A percentile compares a stretch with the other conserved stretches of the same genome.
phyloP scores from a whole-genome alignment of 1,140 invertebrate species.

The Agrilus planipennis region DNA sequence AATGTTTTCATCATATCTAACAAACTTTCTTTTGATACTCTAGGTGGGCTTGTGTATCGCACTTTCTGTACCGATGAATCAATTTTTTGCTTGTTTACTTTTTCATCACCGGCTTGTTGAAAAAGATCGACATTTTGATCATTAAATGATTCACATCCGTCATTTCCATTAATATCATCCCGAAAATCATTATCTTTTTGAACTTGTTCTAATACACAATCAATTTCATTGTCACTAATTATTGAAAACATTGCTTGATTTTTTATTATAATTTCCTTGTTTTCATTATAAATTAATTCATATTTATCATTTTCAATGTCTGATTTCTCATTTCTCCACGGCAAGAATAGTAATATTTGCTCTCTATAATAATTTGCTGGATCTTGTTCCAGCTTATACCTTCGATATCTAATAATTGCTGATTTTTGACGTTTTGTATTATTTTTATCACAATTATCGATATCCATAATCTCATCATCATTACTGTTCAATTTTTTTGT shows the following conservation, averaged over 20 bases:
- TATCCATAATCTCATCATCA: slow-evolving; percentile 2
- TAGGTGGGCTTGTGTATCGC: neutral
- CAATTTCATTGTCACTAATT: neutral
- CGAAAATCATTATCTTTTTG: neutral
- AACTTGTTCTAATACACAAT: neutral
- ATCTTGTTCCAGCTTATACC: slow-evolving; percentile 13
- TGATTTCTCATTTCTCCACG: slow-evolving; percentile 17
- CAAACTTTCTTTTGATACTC: neutral
- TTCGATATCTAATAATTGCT: slow-evolving; percentile 6
- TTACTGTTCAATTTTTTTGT: neutral
- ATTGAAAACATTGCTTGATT: slow-evolving; percentile 4
- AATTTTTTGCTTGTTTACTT: neutral
- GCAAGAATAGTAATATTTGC: slow-evolving; percentile 18
- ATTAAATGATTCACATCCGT: neutral
- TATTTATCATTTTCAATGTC: slow-evolving; percentile 15
- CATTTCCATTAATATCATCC: slow-evolving; percentile 2
- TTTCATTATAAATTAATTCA: slow-evolving; percentile 3
- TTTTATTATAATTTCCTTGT: neutral
- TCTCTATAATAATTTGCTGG: slow-evolving; percentile 17
- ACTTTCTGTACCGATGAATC: slow-evolving; percentile 2
- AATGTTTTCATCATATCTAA: neutral
- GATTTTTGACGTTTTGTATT: slow-evolving; percentile 1
- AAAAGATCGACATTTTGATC: slow-evolving; percentile 3
- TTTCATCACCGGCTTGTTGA: neutral
- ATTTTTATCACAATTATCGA: neutral